Conservation (phyloP, 2,888 invertebrate genomes). For the Archips xylosteana region DNA sequence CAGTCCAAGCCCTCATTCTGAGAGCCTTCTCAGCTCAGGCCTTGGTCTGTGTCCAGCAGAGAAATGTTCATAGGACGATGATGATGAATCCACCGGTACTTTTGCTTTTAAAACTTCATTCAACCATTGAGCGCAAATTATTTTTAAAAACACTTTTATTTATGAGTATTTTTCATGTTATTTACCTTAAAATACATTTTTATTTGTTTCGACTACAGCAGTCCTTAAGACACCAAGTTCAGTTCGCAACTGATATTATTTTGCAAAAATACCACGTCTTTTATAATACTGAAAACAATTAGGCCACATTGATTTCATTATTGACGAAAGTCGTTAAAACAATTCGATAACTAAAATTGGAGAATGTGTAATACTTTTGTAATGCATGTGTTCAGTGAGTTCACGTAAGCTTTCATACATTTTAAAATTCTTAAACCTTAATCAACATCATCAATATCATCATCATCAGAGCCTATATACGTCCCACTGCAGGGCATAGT, state of each 20-base stretch:
- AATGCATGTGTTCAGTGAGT: slow-evolving; percentile 4
- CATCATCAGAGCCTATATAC: too few species aligned
- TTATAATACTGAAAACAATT: slow-evolving; percentile 21
- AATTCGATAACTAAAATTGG: slow-evolving; percentile 1
- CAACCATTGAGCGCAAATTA: too few species aligned
- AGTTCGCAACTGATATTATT: slow-evolving; percentile 13
- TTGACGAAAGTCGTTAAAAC: slow-evolving; percentile 11
- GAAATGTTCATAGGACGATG: too few species aligned
- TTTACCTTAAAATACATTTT: slow-evolving; percentile 31
- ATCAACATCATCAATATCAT: background rate
- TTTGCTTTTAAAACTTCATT: too few species aligned
- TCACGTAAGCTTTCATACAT: slow-evolving; percentile 3
- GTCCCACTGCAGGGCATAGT: too few species aligned
- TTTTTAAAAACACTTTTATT: too few species aligned
- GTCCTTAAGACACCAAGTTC: background rate
- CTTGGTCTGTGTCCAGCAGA: too few species aligned
- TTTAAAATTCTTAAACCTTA: background rate
- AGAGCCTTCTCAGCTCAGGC: too few species aligned
- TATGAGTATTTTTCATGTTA: too few species aligned
- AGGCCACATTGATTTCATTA: slow-evolving; percentile 3
- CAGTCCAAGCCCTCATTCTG: too few species aligned
- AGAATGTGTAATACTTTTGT: slow-evolving; percentile 7
- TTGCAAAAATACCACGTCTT: background rate
- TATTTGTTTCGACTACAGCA: background rate
- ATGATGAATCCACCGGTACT: too few species aligned